phyloP scores from a whole-genome alignment of 2,113 vertebrate genomes.

The Oncorhynchus gorbuscha region DNA sequence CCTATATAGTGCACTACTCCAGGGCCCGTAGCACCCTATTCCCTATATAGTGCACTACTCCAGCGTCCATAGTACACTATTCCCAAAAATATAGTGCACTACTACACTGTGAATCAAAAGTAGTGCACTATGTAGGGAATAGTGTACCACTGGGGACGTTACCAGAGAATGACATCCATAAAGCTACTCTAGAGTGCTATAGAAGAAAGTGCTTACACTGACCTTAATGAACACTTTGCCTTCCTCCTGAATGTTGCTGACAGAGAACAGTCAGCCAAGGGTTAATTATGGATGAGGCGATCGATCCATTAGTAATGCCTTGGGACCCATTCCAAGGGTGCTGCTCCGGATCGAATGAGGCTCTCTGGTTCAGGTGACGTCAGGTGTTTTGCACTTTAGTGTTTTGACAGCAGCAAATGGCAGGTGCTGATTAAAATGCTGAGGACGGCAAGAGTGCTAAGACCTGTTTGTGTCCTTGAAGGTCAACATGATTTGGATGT shows the following conservation, averaged over 20 bases:
- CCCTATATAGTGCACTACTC: background rate
- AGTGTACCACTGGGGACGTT: no score
- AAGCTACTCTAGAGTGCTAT: background rate
- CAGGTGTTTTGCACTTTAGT: constrained; percentile 6
- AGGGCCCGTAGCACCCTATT: no score
- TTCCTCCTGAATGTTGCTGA: background rate
- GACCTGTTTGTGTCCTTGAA: background rate
- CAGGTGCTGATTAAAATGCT: background rate
- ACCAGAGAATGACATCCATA: no score
- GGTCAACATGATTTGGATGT: background rate
- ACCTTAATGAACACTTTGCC: background rate
- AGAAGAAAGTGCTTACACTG: background rate
- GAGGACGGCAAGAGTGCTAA: background rate
- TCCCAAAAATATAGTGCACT: background rate
- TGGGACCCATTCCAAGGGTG: constrained; percentile 1
- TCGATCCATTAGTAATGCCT: constrained; percentile 48
- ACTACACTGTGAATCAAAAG: no score
- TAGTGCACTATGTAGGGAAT: no score
- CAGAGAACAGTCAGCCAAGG: background rate
- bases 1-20: no score
- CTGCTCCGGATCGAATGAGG: constrained; percentile 29
- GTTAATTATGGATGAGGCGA: constrained; percentile 56
- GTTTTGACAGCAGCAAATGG: background rate
- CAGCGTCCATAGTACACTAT: no score
- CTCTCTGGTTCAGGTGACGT: constrained; percentile 27